phyloP scores from a whole-genome alignment of 2,888 invertebrate species.

The Dione juno region DNA sequence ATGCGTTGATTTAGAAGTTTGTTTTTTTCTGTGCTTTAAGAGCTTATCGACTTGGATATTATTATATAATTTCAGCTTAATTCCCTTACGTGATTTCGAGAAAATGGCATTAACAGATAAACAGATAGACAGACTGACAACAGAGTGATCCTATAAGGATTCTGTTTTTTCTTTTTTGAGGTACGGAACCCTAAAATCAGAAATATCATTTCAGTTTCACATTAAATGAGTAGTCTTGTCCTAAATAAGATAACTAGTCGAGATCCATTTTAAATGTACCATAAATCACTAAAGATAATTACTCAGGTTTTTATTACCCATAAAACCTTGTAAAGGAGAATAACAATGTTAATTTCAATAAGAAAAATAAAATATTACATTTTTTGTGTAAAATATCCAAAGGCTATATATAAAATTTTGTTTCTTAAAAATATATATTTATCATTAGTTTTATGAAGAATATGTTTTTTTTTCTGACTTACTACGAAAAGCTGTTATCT shows the following conservation, averaged over 20 bases:
- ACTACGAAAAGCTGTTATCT: no score
- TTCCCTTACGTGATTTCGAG: no score
- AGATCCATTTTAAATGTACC: neutral
- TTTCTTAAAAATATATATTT: neutral
- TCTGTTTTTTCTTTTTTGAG: no score
- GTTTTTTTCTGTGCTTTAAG: no score
- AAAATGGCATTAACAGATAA: no score
- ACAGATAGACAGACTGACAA: no score
- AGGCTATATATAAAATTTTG: neutral
- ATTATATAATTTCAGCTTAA: no score
- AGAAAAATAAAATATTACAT: conserved; percentile 3
- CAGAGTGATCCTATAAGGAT: no score
- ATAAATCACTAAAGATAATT: conserved; percentile 16
- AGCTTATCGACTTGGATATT: no score
- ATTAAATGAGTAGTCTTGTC: neutral
- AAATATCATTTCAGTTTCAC: neutral
- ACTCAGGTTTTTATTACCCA: conserved; percentile 15
- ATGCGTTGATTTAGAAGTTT: no score
- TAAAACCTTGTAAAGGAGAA: conserved; percentile 12
- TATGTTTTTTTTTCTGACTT: no score
- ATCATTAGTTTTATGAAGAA: no score
- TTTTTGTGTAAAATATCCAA: conserved; percentile 3
- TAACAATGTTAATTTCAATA: conserved; percentile 20
- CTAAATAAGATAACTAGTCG: neutral
- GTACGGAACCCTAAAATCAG: neutral